These are phyloP conservation scores for Bradysia coprophila DNA, from an alignment of 1,140 invertebrate genomes.

Conservation along the genomic window DNA sequence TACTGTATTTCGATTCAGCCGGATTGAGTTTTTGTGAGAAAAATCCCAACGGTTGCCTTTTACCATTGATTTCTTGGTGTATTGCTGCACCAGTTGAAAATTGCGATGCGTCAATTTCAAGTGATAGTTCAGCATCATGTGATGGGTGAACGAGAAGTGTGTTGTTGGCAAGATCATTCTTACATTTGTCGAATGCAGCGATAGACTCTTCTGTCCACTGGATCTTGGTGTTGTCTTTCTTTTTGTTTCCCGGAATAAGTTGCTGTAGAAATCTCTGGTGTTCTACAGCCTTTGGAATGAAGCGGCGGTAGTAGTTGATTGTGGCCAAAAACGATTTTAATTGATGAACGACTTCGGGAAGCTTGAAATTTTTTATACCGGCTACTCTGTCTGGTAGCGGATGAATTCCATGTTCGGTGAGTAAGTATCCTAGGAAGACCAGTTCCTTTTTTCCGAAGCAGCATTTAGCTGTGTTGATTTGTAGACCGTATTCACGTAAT, in stretches of 20 bases:
- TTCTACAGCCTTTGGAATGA: conserved; percentile 11
- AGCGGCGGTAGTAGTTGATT: conserved; percentile 21
- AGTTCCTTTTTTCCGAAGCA: conserved; percentile 10
- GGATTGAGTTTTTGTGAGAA: conserved; percentile 20
- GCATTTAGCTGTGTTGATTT: conserved; percentile 13
- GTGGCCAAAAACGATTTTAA: conserved; percentile 23
- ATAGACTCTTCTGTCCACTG: conserved; percentile 5
- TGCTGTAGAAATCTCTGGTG: conserved; percentile 9
- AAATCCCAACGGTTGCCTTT: conserved; percentile 17
- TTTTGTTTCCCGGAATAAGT: conserved; percentile 7
- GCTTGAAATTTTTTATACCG: conserved; percentile 8
- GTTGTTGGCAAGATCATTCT: conserved; percentile 10
- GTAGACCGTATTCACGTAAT: conserved; percentile 9
- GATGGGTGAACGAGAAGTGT: conserved; percentile 7
- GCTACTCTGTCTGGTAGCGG: conserved; percentile 3
- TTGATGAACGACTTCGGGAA: conserved; percentile 12
- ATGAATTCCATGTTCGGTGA: conserved; percentile 9
- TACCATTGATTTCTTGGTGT: conserved; percentile 5
- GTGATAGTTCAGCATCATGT: conserved; percentile 3
- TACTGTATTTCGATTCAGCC: conserved; percentile 17
- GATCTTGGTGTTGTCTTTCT: conserved; percentile 9
- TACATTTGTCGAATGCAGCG: conserved; percentile 11
- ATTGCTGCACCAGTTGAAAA: conserved; percentile 11
- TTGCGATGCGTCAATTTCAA: conserved; percentile 11
- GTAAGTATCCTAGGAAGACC: conserved; percentile 10